Evolutionary conservation across 2,797 vertebrate species (phyloP), one percentile per base, ranked within the genome.

Genomic region (Gymnoscopelus braueri): DNA sequence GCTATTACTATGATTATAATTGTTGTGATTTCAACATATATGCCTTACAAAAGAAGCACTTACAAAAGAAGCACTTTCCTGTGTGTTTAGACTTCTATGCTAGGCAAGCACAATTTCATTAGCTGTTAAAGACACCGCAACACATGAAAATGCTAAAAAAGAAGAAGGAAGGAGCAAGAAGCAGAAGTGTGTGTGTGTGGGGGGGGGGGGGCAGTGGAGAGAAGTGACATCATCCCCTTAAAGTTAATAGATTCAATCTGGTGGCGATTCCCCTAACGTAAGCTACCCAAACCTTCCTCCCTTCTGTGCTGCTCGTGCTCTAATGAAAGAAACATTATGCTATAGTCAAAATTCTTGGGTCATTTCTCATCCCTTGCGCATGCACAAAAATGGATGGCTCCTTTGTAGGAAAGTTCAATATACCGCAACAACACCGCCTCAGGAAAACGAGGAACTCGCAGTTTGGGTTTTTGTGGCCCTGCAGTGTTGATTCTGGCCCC

Each of bases 231-330:
- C 88, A 90, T 77, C 74, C 76, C 39, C 65, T 84, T 75, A 79
- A 82, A 79, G 19, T 72, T 87, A 88, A 91, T 87, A 77, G 82
- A 76, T 88, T 85, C 80, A 89, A 68, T 87, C 80, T 92, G 87
- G 83, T 15, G 49, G 73, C 72, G 59, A 83, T 78, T 88, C 70
- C 67, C 65, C 54, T 29, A 52, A 59, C 9, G 13, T 65, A 66
- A 73, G 65, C 72, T 55, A 59, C 58, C 61, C 58, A 64, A 72
- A 63, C 51, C 69, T 74, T 80, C 54, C 57, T n/a, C 62, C 57
- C 70, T 61, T 57, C 47, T 24, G 13, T 39, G 8, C 19, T 10
- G 39, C 39, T 59, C 26, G 35, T 44, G 32, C 54, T 32, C 63
- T 64, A 10, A 65, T 70, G 57, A 84, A 78, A 71, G 69, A 82